Percentiles rank a stretch among this genome's conserved stretches.
These are phyloP conservation scores for Euproctis similis DNA, from an alignment of 2,888 invertebrate genomes.

Conservation along the genomic window DNA sequence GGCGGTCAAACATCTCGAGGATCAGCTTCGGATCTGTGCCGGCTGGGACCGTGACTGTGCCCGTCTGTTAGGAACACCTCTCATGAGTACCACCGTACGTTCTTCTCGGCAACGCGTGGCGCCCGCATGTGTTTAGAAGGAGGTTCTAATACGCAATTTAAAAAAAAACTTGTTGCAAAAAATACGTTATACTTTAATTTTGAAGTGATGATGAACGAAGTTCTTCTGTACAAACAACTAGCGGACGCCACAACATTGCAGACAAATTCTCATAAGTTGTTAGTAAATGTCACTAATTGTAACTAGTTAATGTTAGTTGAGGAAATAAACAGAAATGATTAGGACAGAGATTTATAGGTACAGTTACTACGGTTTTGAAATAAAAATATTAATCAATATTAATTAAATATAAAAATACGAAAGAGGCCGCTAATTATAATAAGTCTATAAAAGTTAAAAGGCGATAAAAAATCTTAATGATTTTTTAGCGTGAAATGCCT, in stretches of 20 bases:
- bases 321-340: no score
- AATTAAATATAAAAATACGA: no score
- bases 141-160: slow-evolving; percentile 23
- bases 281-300: slow-evolving; percentile 18
- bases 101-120: slow-evolving; percentile 64
- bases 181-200: slow-evolving; percentile 8
- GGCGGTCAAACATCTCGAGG: slow-evolving; percentile 74
- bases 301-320: slow-evolving; percentile 14
- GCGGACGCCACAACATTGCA: slow-evolving; percentile 72
- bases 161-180: slow-evolving; percentile 11
- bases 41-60: slow-evolving; percentile 72
- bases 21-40: slow-evolving; percentile 74
- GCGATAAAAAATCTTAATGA: no score
- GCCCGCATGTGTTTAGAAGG: slow-evolving; percentile 48
- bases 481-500: no score
- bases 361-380: no score
- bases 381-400: no score
- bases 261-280: slow-evolving; percentile 27
- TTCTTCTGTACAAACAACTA: slow-evolving; percentile 40
- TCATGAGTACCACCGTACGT: slow-evolving; percentile 69
- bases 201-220: slow-evolving; percentile 22
- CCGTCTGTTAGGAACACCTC: slow-evolving; percentile 56
- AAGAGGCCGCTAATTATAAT: no score
- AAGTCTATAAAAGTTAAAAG: no score
- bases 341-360: no score